Conservation (phyloP, 2,113 vertebrate species). For the Blennius ocellaris region DNA sequence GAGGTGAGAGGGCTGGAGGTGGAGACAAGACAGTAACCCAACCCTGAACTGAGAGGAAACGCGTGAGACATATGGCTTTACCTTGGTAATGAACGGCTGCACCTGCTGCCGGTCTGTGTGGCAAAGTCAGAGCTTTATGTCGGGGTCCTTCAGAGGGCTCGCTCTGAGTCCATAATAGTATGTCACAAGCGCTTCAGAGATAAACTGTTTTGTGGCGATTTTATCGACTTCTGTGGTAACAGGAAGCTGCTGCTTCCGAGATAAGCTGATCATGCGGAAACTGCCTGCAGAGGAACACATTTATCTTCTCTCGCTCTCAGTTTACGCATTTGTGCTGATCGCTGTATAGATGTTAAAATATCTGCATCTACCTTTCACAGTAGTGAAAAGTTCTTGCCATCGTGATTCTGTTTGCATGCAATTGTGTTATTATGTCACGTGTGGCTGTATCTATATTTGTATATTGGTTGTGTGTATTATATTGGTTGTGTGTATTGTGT, state of each 20-base stretch:
- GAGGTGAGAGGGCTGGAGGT: constrained; percentile 86
- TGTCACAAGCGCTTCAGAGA: constrained; percentile 1
- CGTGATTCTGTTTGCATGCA: constrained; percentile 66
- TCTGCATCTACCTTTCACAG: background rate
- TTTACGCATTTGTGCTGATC: constrained; percentile 7
- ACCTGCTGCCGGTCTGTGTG: constrained; percentile 19
- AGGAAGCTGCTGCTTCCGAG: constrained; percentile 59
- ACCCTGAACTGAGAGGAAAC: background rate
- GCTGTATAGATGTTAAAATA: background rate
- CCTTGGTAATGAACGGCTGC: constrained; percentile 5
- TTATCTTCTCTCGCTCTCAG: constrained; percentile 3
- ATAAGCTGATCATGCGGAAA: constrained; percentile 49
- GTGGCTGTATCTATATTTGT: no score
- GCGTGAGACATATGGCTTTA: background rate
- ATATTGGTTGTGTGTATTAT: constrained; percentile 55
- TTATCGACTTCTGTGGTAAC: constrained; percentile 33
- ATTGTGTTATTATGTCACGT: constrained; percentile 29
- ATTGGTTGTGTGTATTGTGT: constrained; percentile 63
- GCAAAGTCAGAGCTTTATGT: constrained; percentile 16
- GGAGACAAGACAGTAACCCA: background rate
- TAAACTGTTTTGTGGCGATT: constrained; percentile 39
- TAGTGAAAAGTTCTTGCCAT: constrained; percentile 25
- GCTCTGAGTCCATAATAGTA: constrained; percentile 1
- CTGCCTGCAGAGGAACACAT: constrained; percentile 10
- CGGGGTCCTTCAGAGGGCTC: constrained; percentile 2